Percentiles rank a stretch among this genome's conserved stretches.
Evolutionary conservation across 1,140 invertebrate species (phyloP).

Genomic region (Aethina tumida): DNA sequence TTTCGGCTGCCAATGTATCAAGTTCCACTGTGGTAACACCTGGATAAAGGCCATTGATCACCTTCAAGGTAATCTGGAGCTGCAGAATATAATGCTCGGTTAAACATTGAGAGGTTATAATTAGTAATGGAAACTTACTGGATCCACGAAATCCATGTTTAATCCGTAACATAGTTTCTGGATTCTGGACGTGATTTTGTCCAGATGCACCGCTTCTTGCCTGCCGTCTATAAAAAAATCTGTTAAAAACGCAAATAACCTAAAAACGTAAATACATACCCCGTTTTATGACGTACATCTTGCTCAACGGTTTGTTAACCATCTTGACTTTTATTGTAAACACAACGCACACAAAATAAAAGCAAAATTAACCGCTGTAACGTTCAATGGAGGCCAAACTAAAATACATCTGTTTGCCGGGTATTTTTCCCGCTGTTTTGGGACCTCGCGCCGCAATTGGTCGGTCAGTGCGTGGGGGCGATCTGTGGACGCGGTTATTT

Average conservation of each 20-base stretch:
- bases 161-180: conserved; percentile 92
- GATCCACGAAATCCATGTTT: conserved; percentile 93
- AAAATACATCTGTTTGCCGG: no score
- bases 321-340: no score
- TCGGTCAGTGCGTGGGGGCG: no score
- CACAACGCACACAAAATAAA: no score
- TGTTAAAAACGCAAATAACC: neutral
- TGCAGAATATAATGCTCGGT: conserved; percentile 2
- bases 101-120: neutral
- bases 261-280: conserved; percentile 32
- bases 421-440: no score
- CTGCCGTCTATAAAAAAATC: conserved; percentile 58
- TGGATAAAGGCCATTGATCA: conserved; percentile 88
- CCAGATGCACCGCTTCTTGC: conserved; percentile 90
- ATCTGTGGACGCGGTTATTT: no score
- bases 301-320: conserved; percentile 24
- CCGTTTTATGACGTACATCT: conserved; percentile 44
- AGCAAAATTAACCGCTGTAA: no score
- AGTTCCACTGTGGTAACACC: conserved; percentile 95
- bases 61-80: conserved; percentile 63
- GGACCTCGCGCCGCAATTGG: no score
- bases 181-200: conserved; percentile 96
- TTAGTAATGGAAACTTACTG: conserved; percentile 53
- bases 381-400: no score
- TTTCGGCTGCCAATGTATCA: conserved; percentile 96